Base-by-base conservation (phyloP, 1,140 invertebrate species). In the Lordiphosa mommai region DNA sequence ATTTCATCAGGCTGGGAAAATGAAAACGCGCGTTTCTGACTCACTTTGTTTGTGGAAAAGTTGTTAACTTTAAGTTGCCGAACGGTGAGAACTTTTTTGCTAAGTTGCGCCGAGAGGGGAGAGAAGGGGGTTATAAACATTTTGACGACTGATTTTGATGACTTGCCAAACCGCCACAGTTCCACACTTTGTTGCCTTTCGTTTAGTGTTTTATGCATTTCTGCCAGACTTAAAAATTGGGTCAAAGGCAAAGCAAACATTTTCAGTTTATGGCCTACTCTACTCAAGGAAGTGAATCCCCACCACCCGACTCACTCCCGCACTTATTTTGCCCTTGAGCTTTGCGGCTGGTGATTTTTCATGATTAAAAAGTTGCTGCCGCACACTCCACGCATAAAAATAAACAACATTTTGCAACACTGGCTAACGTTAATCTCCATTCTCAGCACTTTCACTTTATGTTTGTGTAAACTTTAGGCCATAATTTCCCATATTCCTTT, bases 71-170 rank as follows among this genome's bases (percentile, higher is more conserved):
- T 56, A 77, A 60, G 70, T 36, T 44, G 37, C 34, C 27, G 32
- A 47, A 34, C 43, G 33, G 48, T 49, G 63, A 65, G 44, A 65
- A 66, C 37, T 56, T 61, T 55, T 51, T 27, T 27, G 16, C 12
- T 38, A 10, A 27, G 23, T 27, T 27, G 29, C 7, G 7, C 7
- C 5, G 13, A 27, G 8, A 9, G 16, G 10, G 6, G 14, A 43
- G 23, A 30, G 29, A 13, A 9, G 34, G 6, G 32, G 16, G 33
- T 10, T 6, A 20, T 46, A 41, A 23, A 38, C 37, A 36, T 53
- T 73, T 74, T 64, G 50, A 65, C 37, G 60, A 59, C 61, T 48
- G 67, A 79, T 69, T 72, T 51, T 79, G 71, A 74, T 70, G 74
- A 60, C 55, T 68, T 59, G 55, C 55, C 65, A 73, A 73, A 64